Conservation (phyloP, 2,113 vertebrate species). For the Daubentonia madagascariensis region DNA sequence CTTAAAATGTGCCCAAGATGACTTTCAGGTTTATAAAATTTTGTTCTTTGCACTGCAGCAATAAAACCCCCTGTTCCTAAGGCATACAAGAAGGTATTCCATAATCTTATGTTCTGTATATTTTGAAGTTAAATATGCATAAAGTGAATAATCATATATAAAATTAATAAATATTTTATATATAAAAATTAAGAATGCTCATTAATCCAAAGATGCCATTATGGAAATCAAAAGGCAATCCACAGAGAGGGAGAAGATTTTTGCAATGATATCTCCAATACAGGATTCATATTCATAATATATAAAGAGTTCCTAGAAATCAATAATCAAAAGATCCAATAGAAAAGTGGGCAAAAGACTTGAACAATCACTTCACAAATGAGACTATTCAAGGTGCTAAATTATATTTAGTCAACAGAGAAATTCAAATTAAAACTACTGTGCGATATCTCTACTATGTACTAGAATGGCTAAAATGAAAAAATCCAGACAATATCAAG, state of each 20-base stretch:
- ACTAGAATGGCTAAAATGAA: neutral
- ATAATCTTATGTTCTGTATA: neutral
- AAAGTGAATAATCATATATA: neutral
- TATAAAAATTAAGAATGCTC: slow-evolving; percentile 20
- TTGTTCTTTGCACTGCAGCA: slow-evolving; percentile 20
- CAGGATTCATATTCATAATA: neutral
- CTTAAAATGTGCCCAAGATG: slow-evolving; percentile 29
- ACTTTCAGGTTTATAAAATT: neutral
- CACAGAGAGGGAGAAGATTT: neutral
- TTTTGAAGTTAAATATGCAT: slow-evolving; percentile 77
- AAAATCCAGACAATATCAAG: neutral
- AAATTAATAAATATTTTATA: slow-evolving; percentile 72
- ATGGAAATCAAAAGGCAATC: neutral
- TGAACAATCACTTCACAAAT: neutral
- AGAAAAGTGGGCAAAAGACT: neutral
- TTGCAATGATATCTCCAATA: neutral
- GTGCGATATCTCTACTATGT: neutral
- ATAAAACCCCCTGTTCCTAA: slow-evolving; percentile 15
- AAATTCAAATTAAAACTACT: neutral
- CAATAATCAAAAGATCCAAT: neutral
- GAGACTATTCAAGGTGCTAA: neutral
- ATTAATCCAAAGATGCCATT: neutral
- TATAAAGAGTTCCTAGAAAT: neutral
- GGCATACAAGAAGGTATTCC: neutral
- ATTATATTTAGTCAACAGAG: neutral